A percentile compares a stretch with the other conserved stretches of the same genome.
These are phyloP conservation scores for Pseudochirops cupreus DNA, from an alignment of 2,797 vertebrate species.

Conservation along the genomic window DNA sequence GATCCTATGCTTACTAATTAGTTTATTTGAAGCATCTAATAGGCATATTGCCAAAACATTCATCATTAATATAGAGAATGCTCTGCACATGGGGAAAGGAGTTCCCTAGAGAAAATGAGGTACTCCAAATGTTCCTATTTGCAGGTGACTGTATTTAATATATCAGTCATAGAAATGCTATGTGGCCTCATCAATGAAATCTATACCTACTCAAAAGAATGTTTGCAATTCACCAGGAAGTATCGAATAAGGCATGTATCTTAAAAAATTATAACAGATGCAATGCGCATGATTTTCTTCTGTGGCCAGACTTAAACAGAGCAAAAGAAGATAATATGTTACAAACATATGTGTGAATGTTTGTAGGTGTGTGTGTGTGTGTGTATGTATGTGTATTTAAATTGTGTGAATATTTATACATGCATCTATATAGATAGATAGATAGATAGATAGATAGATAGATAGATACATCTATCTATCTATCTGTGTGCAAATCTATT, in stretches of 20 bases:
- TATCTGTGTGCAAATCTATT: background rate
- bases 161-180: background rate
- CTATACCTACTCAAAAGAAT: background rate
- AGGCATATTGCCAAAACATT: background rate
- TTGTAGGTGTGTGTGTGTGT: too few relatives aligned
- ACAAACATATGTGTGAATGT: too few relatives aligned
- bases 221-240: background rate
- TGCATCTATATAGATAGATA: background rate
- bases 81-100: background rate
- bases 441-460: too few relatives aligned
- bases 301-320: background rate
- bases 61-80: background rate
- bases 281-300: background rate
- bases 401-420: too few relatives aligned
- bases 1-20: background rate
- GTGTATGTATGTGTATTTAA: background rate
- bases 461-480: too few relatives aligned
- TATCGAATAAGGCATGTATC: background rate
- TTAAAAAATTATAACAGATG: too few relatives aligned
- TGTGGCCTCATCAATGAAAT: background rate
- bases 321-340: too few relatives aligned
- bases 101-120: background rate
- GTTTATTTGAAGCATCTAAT: background rate
- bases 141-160: background rate
- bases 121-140: background rate